phyloP scores from a whole-genome alignment of 2,888 invertebrate species.

The Nipponacmea schrenckii region DNA sequence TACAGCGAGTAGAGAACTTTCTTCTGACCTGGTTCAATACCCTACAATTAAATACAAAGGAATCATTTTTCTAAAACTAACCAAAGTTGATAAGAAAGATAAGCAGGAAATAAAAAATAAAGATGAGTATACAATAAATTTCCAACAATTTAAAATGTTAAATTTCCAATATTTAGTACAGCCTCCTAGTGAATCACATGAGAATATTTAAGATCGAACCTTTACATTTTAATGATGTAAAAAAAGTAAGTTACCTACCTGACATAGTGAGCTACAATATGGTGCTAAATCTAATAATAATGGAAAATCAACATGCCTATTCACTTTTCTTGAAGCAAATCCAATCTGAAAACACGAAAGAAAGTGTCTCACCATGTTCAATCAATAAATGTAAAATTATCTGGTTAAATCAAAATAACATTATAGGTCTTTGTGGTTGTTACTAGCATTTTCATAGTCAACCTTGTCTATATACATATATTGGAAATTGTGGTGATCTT shows the following conservation, averaged over 20 bases:
- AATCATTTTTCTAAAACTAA: not conserved
- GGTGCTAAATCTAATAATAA: conserved; percentile 87
- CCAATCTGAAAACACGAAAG: conserved; percentile 59
- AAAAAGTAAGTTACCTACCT: conserved; percentile 55
- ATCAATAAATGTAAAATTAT: too few relatives aligned
- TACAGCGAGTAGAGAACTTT: conserved; percentile 88
- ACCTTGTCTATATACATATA: too few relatives aligned
- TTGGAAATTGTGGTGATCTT: too few relatives aligned
- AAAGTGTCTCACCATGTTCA: not conserved
- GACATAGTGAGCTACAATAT: conserved; percentile 79
- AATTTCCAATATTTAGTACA: not conserved
- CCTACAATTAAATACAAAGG: conserved; percentile 45
- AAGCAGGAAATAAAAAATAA: too few relatives aligned
- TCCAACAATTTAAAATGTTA: too few relatives aligned
- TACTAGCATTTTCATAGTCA: not conserved
- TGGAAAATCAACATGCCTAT: conserved; percentile 88
- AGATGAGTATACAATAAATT: not conserved
- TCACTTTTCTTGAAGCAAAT: conserved; percentile 82
- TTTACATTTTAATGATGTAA: too few relatives aligned
- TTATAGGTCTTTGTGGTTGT: too few relatives aligned
- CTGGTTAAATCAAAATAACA: too few relatives aligned
- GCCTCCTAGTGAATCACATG: not conserved
- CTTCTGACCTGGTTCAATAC: conserved; percentile 71
- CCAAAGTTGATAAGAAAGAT: not conserved
- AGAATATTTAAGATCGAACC: too few relatives aligned